Evolutionary conservation across 2,888 invertebrate genomes (phyloP).

Genomic region (Alentia gelatinosa): DNA sequence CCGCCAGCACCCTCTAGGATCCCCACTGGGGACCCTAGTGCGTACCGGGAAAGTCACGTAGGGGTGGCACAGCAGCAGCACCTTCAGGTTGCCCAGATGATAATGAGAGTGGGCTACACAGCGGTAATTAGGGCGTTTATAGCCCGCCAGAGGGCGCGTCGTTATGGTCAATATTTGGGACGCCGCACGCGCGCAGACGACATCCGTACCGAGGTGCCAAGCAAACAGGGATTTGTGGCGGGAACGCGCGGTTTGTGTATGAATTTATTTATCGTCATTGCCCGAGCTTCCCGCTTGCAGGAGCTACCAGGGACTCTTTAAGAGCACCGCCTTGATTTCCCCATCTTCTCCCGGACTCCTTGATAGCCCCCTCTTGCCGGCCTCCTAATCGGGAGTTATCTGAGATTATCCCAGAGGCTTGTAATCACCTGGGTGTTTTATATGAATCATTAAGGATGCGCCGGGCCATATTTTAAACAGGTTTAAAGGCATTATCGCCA

Average conservation of each 20-base stretch:
- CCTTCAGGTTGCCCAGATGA: conserved; percentile 39
- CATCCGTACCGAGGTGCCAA: not conserved
- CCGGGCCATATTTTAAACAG: conserved; percentile 35
- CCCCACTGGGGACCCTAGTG: not conserved
- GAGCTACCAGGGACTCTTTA: not conserved
- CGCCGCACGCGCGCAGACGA: not conserved
- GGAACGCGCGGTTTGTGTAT: conserved; percentile 2
- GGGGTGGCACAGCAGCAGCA: not conserved
- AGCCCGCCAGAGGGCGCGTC: not conserved
- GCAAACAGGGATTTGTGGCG: conserved; percentile 7
- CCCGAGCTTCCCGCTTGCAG: not conserved
- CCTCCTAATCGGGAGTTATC: conserved; percentile 45
- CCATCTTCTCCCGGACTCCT: not conserved
- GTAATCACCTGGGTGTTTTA: conserved; percentile 41
- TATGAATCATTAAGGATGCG: conserved; percentile 44
- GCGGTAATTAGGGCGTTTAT: conserved; percentile 52
- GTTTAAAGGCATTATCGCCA: conserved; percentile 45
- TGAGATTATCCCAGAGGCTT: conserved; percentile 7
- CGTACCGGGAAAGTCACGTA: not conserved
- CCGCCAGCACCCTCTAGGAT: not conserved
- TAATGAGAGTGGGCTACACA: conserved; percentile 40
- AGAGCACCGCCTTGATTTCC: not conserved
- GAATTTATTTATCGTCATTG: conserved; percentile 37
- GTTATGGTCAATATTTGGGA: conserved; percentile 49
- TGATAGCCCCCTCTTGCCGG: not conserved